phyloP scores from a whole-genome alignment of 2,797 vertebrate species.

The Phataginus tricuspis region DNA sequence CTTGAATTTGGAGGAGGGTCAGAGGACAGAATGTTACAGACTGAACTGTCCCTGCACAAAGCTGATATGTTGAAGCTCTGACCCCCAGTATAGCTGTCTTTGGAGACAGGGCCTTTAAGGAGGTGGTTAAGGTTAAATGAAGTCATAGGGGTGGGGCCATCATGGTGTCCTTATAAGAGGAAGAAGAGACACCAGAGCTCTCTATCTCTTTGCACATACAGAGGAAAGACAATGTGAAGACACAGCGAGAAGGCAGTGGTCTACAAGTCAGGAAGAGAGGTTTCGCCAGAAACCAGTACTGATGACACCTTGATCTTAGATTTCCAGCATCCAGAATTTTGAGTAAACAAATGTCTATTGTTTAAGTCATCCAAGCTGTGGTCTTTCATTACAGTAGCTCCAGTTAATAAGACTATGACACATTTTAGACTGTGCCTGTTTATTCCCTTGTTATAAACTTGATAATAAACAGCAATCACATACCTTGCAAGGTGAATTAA shows the following conservation, averaged over 20 bases:
- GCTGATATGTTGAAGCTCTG: background rate
- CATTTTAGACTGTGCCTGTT: constrained; percentile 61
- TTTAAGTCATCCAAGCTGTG: background rate
- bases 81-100: background rate
- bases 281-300: background rate
- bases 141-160: background rate
- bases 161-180: background rate
- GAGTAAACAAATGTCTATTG: background rate
- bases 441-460: constrained; percentile 63
- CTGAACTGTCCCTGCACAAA: background rate
- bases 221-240: background rate
- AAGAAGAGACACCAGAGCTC: background rate
- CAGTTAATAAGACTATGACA: constrained; percentile 6
- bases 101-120: background rate
- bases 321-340: background rate
- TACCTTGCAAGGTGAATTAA: constrained; percentile 51
- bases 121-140: background rate
- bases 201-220: background rate
- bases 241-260: background rate
- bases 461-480: constrained; percentile 1
- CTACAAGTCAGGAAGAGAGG: background rate
- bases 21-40: background rate
- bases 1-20: background rate
- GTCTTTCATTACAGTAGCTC: background rate
- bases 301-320: background rate